Evolutionary conservation across 2,888 invertebrate species (phyloP).

Genomic region (Pseudococcus viburni): DNA sequence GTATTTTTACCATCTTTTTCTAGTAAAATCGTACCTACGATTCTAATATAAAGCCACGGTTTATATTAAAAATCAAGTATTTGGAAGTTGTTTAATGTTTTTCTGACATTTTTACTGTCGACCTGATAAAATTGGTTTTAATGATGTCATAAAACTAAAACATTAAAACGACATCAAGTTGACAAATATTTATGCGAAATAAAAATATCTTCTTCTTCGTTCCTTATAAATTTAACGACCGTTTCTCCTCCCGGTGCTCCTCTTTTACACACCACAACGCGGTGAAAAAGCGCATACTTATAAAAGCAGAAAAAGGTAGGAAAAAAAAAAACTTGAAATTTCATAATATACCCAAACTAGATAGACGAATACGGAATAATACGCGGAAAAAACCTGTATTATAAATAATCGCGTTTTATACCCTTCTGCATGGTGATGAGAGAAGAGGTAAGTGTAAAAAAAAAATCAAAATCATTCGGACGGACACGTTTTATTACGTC

Average conservation of each 20-base stretch:
- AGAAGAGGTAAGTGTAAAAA: neutral
- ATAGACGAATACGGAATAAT: neutral
- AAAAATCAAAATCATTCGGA: slow-evolving; percentile 25
- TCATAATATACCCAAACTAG: slow-evolving; percentile 52
- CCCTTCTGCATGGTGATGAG: neutral
- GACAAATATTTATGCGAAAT: slow-evolving; percentile 65
- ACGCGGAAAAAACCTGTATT: slow-evolving; percentile 43
- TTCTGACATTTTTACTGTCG: slow-evolving; percentile 63
- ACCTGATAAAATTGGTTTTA: slow-evolving; percentile 65
- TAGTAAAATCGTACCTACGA: neutral
- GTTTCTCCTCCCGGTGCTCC: neutral
- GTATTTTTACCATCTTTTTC: neutral
- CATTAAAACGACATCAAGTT: slow-evolving; percentile 63
- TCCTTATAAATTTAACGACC: slow-evolving; percentile 13
- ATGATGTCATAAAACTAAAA: slow-evolving; percentile 64
- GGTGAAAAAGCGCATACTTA: neutral
- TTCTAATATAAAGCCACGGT: neutral
- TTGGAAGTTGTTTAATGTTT: slow-evolving; percentile 63
- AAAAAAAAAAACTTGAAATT: slow-evolving; percentile 35
- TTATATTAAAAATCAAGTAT: slow-evolving; percentile 55
- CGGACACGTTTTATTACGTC: slow-evolving; percentile 45
- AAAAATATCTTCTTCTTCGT: slow-evolving; percentile 61
- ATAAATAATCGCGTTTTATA: slow-evolving; percentile 51
- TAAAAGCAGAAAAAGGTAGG: neutral
- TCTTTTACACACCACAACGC: neutral